A percentile compares a stretch with the other conserved stretches of the same genome.
Conservation (phyloP, 1,140 invertebrate genomes). For the Zaprionus taronus region DNA sequence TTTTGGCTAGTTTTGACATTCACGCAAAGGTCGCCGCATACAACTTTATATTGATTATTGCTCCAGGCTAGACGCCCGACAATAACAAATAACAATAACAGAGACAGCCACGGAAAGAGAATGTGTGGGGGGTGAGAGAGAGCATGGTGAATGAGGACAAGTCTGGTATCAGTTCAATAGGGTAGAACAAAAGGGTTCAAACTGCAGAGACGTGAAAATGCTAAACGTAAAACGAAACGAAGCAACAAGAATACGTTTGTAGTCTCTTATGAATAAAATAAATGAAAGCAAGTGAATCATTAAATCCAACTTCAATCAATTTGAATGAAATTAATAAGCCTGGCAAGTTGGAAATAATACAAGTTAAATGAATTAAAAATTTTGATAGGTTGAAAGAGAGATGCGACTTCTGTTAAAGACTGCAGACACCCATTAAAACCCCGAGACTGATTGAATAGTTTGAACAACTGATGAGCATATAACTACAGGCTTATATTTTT, state of each 20-base stretch:
- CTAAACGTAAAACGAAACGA: constrained; percentile 17
- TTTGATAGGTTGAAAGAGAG: too few relatives aligned
- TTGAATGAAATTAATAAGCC: constrained; percentile 11
- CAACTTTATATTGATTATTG: constrained; percentile 68
- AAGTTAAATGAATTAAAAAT: too few relatives aligned
- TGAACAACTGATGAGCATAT: too few relatives aligned
- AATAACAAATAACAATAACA: constrained; percentile 59
- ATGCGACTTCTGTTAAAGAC: too few relatives aligned
- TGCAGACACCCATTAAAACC: too few relatives aligned
- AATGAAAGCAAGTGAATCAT: constrained; percentile 24
- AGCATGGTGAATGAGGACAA: not conserved
- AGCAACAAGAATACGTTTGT: constrained; percentile 18
- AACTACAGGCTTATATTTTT: too few relatives aligned
- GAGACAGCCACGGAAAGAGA: constrained; percentile 2
- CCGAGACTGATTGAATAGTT: too few relatives aligned
- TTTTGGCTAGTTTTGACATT: constrained; percentile 47
- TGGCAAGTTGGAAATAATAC: not conserved
- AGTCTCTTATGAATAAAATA: constrained; percentile 31
- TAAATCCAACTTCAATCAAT: constrained; percentile 32
- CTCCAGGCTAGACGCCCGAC: constrained; percentile 56
- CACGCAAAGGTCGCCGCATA: constrained; percentile 72
- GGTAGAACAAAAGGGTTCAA: constrained; percentile 30
- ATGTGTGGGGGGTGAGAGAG: too few relatives aligned
- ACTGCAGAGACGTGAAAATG: not conserved
- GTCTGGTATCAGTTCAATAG: constrained; percentile 18